phyloP scores from a whole-genome alignment of 2,888 invertebrate species.

The Sepiola atlantica region DNA sequence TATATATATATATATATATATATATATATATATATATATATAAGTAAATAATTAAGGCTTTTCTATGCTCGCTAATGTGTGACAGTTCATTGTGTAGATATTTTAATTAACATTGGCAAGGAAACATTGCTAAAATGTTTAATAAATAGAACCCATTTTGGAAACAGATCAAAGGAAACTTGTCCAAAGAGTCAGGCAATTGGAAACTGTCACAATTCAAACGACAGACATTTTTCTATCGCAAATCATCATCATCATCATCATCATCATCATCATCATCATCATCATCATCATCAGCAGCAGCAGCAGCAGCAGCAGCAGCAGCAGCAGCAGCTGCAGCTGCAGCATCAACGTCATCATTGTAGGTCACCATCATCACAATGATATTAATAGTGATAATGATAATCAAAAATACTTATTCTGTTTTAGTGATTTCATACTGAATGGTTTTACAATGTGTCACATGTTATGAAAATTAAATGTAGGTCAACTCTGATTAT shows the following conservation, averaged over 20 bases:
- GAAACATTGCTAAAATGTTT: neutral
- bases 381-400: too few relatives aligned
- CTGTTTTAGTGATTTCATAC: too few relatives aligned
- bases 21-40: neutral
- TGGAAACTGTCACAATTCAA: slow-evolving; percentile 11
- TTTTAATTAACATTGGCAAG: too few relatives aligned
- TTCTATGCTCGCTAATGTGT: neutral
- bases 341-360: too few relatives aligned
- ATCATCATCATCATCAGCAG: neutral
- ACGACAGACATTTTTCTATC: neutral
- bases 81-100: neutral
- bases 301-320: too few relatives aligned
- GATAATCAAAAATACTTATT: too few relatives aligned
- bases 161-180: neutral
- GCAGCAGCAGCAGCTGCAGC: too few relatives aligned
- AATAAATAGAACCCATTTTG: neutral
- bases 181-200: neutral
- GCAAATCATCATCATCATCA: neutral
- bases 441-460: too few relatives aligned
- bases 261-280: too few relatives aligned
- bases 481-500: too few relatives aligned
- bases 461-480: too few relatives aligned
- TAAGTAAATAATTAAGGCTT: neutral
- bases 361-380: too few relatives aligned
- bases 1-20: slow-evolving; percentile 12